A percentile compares a stretch with the other conserved stretches of the same genome.
Conservation (phyloP, 2,113 vertebrate genomes). For the Chrysemys picta region DNA sequence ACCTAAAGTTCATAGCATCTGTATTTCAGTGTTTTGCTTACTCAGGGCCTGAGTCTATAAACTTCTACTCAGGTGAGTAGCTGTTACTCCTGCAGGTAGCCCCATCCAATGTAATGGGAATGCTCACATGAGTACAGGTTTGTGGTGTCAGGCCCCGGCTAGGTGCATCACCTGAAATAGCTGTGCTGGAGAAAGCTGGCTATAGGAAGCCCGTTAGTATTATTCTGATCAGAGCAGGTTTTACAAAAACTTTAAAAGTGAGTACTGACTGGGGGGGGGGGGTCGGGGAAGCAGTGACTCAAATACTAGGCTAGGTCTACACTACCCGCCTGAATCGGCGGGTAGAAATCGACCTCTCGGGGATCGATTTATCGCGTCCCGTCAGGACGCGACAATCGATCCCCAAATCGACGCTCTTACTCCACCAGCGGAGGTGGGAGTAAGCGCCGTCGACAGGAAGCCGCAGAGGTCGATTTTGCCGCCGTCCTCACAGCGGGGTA, state of each 20-base stretch:
- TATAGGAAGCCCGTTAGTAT: not conserved
- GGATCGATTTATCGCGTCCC: no score
- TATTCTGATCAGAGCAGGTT: conserved; percentile 17
- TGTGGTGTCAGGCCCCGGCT: not conserved
- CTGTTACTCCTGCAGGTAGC: not conserved
- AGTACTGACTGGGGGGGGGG: not conserved
- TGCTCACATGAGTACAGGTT: not conserved
- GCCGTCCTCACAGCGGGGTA: no score
- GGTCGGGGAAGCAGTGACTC: not conserved
- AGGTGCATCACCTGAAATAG: not conserved
- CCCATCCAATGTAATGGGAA: not conserved
- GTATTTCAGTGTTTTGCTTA: not conserved
- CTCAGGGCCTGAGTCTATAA: not conserved
- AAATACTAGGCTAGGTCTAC: no score
- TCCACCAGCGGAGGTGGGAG: no score
- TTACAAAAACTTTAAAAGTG: conserved; percentile 32
- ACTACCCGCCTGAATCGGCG: no score
- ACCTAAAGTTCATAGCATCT: not conserved
- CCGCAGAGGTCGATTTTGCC: no score
- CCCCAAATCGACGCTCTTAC: no score
- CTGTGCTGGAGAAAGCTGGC: not conserved
- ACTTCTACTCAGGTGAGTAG: not conserved
- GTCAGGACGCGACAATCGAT: no score
- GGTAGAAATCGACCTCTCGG: no score
- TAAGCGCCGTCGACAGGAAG: no score